Conservation (phyloP, 2,113 vertebrate species). For the Otolemur garnettii region DNA sequence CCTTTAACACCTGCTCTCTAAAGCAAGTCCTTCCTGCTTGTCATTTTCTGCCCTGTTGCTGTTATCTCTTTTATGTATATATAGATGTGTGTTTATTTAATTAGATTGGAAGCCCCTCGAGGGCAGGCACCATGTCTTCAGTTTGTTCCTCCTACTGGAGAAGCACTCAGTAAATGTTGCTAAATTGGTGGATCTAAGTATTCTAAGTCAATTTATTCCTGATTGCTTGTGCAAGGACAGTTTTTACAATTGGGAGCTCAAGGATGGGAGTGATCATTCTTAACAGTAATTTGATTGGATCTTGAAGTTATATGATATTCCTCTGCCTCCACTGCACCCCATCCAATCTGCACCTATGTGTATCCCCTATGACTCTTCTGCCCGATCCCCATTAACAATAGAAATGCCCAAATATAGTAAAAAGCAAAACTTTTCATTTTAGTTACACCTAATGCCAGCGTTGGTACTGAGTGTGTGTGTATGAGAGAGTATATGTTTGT, state of each 20-base stretch:
- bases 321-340: too few relatives aligned
- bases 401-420: neutral
- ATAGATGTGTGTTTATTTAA: neutral
- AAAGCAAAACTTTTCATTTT: neutral
- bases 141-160: neutral
- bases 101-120: conserved; percentile 75
- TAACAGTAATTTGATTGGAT: neutral
- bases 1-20: neutral
- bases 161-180: conserved; percentile 69
- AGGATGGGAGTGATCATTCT: neutral
- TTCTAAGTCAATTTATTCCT: conserved; percentile 14
- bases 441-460: neutral
- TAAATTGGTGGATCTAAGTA: neutral
- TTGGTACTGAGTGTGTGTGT: neutral
- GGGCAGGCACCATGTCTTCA: conserved; percentile 32
- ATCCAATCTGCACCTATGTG: neutral
- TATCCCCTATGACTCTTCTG: neutral
- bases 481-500: neutral
- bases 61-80: neutral
- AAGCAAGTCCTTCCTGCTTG: neutral
- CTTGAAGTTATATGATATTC: neutral
- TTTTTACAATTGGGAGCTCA: neutral
- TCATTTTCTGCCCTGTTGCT: neutral
- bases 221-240: neutral
- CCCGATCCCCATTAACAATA: neutral